These are phyloP conservation scores for Cheilosia variabilis DNA, from an alignment of 2,888 invertebrate species.

Conservation along the genomic window DNA sequence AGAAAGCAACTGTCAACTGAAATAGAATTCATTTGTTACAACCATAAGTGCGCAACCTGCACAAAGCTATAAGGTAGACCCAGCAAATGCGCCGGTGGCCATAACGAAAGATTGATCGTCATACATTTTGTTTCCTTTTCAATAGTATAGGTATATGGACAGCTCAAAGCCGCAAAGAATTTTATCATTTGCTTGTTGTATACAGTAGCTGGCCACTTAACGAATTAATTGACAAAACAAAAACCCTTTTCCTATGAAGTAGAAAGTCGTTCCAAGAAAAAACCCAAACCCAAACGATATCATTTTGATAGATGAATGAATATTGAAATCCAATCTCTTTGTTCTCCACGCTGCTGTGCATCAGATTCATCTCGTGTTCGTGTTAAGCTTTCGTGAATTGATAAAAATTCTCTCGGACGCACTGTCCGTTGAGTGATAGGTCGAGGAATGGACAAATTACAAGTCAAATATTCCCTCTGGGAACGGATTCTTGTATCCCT, in stretches of 20 bases:
- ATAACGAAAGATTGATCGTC: too few species aligned
- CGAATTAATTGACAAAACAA: slow-evolving; percentile 71
- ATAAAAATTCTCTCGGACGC: slow-evolving; percentile 39
- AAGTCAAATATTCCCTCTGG: slow-evolving; percentile 49
- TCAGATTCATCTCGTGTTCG: slow-evolving; percentile 40
- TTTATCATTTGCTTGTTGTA: slow-evolving; percentile 1
- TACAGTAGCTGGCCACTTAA: slow-evolving; percentile 70
- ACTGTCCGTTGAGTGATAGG: slow-evolving; percentile 48
- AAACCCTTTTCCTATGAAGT: slow-evolving; percentile 63
- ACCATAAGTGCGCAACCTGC: too few species aligned
- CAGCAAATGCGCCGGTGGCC: too few species aligned
- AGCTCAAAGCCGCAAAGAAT: not conserved
- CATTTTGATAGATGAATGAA: slow-evolving; percentile 72
- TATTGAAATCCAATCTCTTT: slow-evolving; percentile 60
- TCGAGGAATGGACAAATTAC: slow-evolving; percentile 63
- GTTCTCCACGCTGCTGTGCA: slow-evolving; percentile 26
- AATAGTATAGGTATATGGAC: too few species aligned
- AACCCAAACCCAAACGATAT: slow-evolving; percentile 52
- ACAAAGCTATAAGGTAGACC: too few species aligned
- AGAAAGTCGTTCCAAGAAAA: slow-evolving; percentile 60
- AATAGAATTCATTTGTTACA: too few species aligned
- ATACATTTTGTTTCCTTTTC: too few species aligned
- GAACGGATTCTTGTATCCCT: slow-evolving; percentile 15
- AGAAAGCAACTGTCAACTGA: too few species aligned
- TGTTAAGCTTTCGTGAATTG: slow-evolving; percentile 63